Evolutionary conservation across 2,888 invertebrate species (phyloP).

Genomic region (Pemphredon lugubris): DNA sequence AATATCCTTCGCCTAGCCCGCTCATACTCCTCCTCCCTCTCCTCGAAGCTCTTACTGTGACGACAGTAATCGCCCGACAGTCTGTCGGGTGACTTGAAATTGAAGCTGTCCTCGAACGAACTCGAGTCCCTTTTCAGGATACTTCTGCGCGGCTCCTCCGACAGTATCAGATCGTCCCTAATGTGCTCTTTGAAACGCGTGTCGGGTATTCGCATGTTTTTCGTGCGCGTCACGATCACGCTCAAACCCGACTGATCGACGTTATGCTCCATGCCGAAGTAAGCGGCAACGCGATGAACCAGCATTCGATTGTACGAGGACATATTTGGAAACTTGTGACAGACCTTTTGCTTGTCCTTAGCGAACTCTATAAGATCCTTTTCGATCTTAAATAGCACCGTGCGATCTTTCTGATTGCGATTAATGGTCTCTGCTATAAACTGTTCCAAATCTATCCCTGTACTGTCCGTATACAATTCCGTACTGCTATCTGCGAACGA

Average conservation of each 20-base stretch:
- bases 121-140: slow-evolving; percentile 92
- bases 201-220: slow-evolving; percentile 86
- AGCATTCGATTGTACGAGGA: slow-evolving; percentile 98
- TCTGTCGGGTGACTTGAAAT: slow-evolving; percentile 84
- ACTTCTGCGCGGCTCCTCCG: slow-evolving; percentile 88
- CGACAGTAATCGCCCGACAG: slow-evolving; percentile 85
- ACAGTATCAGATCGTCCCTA: slow-evolving; percentile 84
- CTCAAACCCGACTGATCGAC: slow-evolving; percentile 92
- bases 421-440: slow-evolving; percentile 96
- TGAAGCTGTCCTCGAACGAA: slow-evolving; percentile 88
- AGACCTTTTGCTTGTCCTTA: slow-evolving; percentile 84
- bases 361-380: slow-evolving; percentile 92
- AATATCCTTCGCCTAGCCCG: slow-evolving; percentile 93
- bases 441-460: slow-evolving; percentile 90
- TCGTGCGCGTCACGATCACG: slow-evolving; percentile 92
- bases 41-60: slow-evolving; percentile 93
- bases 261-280: slow-evolving; percentile 97
- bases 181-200: slow-evolving; percentile 88
- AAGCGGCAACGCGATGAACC: slow-evolving; percentile 95
- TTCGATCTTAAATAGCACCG: slow-evolving; percentile 93
- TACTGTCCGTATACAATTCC: slow-evolving; percentile 88
- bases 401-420: slow-evolving; percentile 93
- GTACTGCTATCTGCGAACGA: slow-evolving; percentile 87
- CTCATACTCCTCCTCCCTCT: slow-evolving; percentile 94
- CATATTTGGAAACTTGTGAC: slow-evolving; percentile 93